Percentiles rank a stretch among this genome's conserved stretches.
Conservation (phyloP, 2,113 vertebrate genomes). For the Collichthys lucidus region DNA sequence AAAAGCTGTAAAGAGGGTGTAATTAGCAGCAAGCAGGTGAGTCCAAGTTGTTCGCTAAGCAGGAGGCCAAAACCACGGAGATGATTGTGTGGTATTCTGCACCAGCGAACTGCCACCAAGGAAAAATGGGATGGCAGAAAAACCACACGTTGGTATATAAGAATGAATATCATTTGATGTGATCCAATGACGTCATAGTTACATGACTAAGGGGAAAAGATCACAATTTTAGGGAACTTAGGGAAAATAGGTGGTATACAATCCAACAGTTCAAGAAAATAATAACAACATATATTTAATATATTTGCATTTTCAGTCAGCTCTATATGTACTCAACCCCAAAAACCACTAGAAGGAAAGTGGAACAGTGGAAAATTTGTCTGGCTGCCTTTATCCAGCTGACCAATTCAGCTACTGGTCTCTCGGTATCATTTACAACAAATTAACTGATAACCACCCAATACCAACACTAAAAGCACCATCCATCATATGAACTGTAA, state of each 20-base stretch:
- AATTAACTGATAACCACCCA: conserved; percentile 80
- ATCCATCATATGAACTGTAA: conserved; percentile 75
- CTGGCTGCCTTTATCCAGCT: conserved; percentile 56
- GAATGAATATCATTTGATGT: conserved; percentile 34
- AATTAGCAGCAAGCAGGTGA: conserved; percentile 69
- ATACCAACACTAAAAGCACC: conserved; percentile 75
- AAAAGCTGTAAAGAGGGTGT: conserved; percentile 44
- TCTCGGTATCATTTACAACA: conserved; percentile 75
- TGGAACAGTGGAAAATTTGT: conserved; percentile 65
- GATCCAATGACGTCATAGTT: conserved; percentile 38
- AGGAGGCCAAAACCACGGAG: conserved; percentile 57
- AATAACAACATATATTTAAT: conserved; percentile 20
- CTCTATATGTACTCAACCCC: conserved; percentile 21
- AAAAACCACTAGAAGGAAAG: conserved; percentile 46
- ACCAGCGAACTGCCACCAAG: conserved; percentile 29
- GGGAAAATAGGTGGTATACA: too few relatives aligned
- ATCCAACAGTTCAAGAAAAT: background rate
- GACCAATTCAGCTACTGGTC: conserved; percentile 57
- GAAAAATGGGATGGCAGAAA: conserved; percentile 16
- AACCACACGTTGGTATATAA: conserved; percentile 18
- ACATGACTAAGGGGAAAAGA: background rate
- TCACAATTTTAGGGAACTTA: background rate
- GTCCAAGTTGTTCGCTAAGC: conserved; percentile 59
- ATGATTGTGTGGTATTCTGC: conserved; percentile 58
- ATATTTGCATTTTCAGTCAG: conserved; percentile 39